Percentiles rank a stretch among this genome's conserved stretches.
Conservation (phyloP, 2,888 invertebrate genomes). For the Neelides folsomi region DNA sequence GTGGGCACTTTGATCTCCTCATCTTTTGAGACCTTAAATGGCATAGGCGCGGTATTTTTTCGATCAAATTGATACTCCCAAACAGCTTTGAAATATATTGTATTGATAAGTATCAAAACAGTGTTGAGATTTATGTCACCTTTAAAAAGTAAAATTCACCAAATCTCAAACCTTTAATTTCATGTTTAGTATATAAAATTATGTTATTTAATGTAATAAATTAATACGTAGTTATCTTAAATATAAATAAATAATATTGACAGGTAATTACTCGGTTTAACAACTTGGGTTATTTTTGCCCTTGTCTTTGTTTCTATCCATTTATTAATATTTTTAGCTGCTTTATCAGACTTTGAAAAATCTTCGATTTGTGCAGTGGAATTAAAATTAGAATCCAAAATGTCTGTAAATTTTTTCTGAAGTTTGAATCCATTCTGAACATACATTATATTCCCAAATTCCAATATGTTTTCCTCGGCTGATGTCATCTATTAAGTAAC, state of each 20-base stretch:
- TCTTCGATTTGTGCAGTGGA: conserved; percentile 48
- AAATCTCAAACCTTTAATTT: too few relatives aligned
- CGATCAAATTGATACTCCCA: conserved; percentile 34
- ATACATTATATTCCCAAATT: conserved; percentile 55
- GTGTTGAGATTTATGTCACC: conserved; percentile 33
- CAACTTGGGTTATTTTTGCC: conserved; percentile 40
- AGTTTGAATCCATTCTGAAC: conserved; percentile 38
- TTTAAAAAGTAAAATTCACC: conserved; percentile 4
- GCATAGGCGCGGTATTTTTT: conserved; percentile 38
- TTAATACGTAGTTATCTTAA: too few relatives aligned
- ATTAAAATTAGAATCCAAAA: conserved; percentile 46
- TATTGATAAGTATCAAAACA: conserved; percentile 36
- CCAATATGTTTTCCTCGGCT: too few relatives aligned
- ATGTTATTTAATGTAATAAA: too few relatives aligned
- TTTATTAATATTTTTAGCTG: conserved; percentile 39
- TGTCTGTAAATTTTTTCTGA: too few relatives aligned
- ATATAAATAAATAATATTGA: conserved; percentile 22
- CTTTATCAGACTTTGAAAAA: conserved; percentile 32
- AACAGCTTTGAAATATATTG: conserved; percentile 37
- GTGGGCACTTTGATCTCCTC: conserved; percentile 45
- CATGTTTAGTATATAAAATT: not conserved
- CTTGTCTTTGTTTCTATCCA: conserved; percentile 41
- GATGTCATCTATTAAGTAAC: too few relatives aligned
- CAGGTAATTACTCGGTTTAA: conserved; percentile 34
- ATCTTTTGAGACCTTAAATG: conserved; percentile 47